Evolutionary conservation across 2,113 vertebrate genomes (phyloP).

Genomic region (Lepus timidus): DNA sequence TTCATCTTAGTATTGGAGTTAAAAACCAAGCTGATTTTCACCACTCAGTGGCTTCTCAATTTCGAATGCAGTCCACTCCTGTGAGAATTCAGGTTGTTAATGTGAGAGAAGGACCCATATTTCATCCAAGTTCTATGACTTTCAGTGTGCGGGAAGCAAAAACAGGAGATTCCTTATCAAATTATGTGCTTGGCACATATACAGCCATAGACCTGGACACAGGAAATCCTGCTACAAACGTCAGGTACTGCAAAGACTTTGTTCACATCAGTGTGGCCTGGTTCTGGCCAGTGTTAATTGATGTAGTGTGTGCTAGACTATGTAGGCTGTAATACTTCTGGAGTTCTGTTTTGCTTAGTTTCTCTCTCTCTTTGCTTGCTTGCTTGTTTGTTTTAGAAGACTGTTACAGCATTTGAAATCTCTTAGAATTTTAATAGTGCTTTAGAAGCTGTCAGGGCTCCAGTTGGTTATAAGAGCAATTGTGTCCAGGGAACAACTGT

Average conservation of each 20-base stretch:
- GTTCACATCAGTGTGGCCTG: neutral
- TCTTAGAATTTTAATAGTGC: neutral
- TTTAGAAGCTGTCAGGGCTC: neutral
- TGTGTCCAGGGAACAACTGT: neutral
- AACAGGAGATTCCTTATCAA: conserved; percentile 73
- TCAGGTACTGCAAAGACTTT: conserved; percentile 88
- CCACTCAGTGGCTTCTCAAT: conserved; percentile 85
- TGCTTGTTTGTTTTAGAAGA: neutral
- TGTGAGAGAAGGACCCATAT: conserved; percentile 89
- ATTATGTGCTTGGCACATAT: conserved; percentile 87
- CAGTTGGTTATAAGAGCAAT: neutral
- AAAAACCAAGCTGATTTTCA: conserved; percentile 93
- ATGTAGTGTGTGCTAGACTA: neutral
- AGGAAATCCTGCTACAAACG: conserved; percentile 89
- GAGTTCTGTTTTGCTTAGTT: neutral
- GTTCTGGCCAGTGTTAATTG: neutral
- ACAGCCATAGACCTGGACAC: conserved; percentile 92
- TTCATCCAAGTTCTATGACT: conserved; percentile 85
- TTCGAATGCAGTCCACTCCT: conserved; percentile 84
- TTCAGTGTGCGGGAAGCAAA: conserved; percentile 87
- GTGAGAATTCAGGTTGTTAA: conserved; percentile 90
- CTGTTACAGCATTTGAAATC: neutral
- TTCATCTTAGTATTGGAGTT: conserved; percentile 90
- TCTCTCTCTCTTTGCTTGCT: neutral
- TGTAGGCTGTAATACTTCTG: neutral